Base-by-base conservation (phyloP, 2,113 vertebrate species). In the Nematolebias whitei region DNA sequence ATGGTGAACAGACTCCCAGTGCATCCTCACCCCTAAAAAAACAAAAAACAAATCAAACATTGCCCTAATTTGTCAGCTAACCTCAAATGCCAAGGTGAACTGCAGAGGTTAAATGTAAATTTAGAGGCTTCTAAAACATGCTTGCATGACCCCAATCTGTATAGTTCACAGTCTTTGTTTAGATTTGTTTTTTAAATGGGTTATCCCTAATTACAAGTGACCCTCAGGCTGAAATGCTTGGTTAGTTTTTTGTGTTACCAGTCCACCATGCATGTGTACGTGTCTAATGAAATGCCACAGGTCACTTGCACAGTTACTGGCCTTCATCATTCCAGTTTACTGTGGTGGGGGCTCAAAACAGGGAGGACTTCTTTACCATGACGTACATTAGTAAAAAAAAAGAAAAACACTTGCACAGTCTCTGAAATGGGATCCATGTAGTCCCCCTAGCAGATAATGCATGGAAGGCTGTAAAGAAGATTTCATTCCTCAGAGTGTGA, bases 31-130 rank as follows among this genome's bases (percentile, higher is more conserved):
- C 2, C 13, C 20, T 24, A 16, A 0, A 12, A 24, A n/a, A 40
- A 54, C 45, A 45, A 19, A 16, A 35, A 47, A 41, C 39, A 48
- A 69, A 58, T 60, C 66, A 58, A 65, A 63, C 8, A 1, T 12
- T 1, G 4, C 64, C 80, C 76, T 83, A 85, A 88, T 89, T 85
- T 86, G 78, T 84, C 86, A 67, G 77, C 87, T 91, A 86, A 89
- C 87, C 86, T 88, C 74, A 88, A 84, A 84, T 86, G 88, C 84
- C 88, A 88, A 87, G 87, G 87, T 89, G 85, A 59, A 82, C 81
- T 75, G 78, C 74, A 81, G 85, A 87, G 87, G 84, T 83, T 74
- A 71, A 74, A 88, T 88, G 77, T 74, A 89, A 89, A 91, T 89
- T 35, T 58, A 82, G 70, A 10, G 61, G 70, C 76, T 47, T 83